Percentiles rank a stretch among this genome's conserved stretches.
Evolutionary conservation across 2,113 vertebrate species (phyloP).

Genomic region (Hylia prasina): DNA sequence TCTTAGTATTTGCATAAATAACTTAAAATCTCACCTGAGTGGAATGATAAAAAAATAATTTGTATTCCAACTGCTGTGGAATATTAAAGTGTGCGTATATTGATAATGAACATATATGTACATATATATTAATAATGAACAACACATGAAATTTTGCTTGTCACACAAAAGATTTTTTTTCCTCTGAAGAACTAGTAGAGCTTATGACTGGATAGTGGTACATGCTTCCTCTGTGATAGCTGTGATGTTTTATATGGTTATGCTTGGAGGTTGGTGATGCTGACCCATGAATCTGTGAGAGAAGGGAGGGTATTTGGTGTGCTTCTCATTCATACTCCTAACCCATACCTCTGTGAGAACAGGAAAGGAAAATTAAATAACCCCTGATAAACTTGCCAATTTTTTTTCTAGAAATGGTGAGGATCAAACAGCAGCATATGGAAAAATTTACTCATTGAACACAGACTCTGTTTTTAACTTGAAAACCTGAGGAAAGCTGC

Average conservation of each 20-base stretch:
- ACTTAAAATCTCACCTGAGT: neutral
- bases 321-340: neutral
- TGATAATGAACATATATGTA: neutral
- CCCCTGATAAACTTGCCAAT: neutral
- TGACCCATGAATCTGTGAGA: neutral
- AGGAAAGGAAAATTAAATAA: neutral
- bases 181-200: neutral
- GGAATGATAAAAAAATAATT: neutral
- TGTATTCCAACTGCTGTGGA: neutral
- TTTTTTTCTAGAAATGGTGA: neutral
- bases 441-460: neutral
- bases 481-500: neutral
- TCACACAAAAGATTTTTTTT: accelerated
- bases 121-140: neutral
- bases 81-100: neutral
- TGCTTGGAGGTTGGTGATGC: neutral
- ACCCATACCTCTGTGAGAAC: neutral
- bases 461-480: neutral
- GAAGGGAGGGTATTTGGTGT: neutral
- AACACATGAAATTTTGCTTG: neutral
- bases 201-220: neutral
- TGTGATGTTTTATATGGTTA: neutral
- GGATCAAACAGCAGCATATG: neutral
- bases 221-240: neutral
- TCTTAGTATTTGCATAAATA: neutral